Evolutionary conservation across 2,113 vertebrate genomes (phyloP), one percentile per base, ranked within the genome.

Genomic region (Aspidoscelis tigris): DNA sequence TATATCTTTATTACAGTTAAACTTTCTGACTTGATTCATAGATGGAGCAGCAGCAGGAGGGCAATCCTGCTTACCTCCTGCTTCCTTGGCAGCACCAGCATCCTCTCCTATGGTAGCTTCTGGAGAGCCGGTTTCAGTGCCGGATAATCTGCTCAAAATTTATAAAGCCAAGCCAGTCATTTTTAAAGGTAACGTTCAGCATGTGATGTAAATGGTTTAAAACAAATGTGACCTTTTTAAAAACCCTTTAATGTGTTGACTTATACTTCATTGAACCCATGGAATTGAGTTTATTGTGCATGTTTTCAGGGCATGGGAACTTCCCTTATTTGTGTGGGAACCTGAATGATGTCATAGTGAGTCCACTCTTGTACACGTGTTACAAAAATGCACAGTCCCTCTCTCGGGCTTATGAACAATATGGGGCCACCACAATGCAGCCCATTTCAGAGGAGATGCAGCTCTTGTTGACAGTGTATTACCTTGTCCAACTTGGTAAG

Each of bases 401-500:
- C 65, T 97, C 98, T 58, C 94, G 97, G 88, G 96, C 97, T 0
- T 98, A 98, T 65, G 98, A 98, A 86, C 98, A 98, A 80, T 97
- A 96, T 0, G 96, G 98, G 2, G 92, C 98, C 8, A 94, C 97
- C 5, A 92, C 97, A 47, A 93, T 97, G 8, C 98, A 98, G 92
- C 98, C 98, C 1, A 95, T 99, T 87, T 98, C 98, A 0, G 96
- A 97, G n/a, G 98, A 99, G 96, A 99, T 97, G 97, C 98, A 99
- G 93, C 97, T 99, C 2, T 95, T 99, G 33, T 96, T 99, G 68
- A 99, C 99, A 0, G 97, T 99, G 84, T 99, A 99, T 96, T 99
- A 99, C 92, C 98, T 99, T 43, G 99, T 99, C 84, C 99, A 99
- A 86, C 96, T 99, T n/a, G 98, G 99, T 99, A 90, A 96, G 98